These are phyloP conservation scores for Monopterus albus DNA, from an alignment of 2,113 vertebrate genomes.

Conservation along the genomic window DNA sequence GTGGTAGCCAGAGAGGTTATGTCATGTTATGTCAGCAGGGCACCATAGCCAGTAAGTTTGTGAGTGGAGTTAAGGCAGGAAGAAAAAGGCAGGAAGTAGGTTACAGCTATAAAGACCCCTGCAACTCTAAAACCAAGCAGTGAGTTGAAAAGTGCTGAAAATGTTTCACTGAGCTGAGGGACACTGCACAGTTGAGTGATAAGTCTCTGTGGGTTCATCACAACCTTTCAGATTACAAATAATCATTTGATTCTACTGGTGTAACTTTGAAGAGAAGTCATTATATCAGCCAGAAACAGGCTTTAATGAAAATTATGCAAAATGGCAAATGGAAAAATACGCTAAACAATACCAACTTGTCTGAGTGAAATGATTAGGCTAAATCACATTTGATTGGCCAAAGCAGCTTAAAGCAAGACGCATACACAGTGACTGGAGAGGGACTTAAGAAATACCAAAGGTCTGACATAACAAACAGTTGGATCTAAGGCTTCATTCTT, in stretches of 20 bases:
- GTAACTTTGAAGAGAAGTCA: too few relatives aligned
- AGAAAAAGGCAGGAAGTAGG: too few relatives aligned
- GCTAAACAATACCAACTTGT: constrained; percentile 80
- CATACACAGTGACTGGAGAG: constrained; percentile 67
- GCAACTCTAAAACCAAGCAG: constrained; percentile 25
- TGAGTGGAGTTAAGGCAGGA: too few relatives aligned
- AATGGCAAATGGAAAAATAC: constrained; percentile 63
- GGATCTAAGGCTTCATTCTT: constrained; percentile 51
- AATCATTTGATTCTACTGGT: constrained; percentile 15
- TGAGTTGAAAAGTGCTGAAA: constrained; percentile 13
- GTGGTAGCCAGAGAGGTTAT: too few relatives aligned
- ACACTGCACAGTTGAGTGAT: neutral
- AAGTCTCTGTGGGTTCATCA: neutral
- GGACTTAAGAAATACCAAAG: constrained; percentile 74
- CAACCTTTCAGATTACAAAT: neutral
- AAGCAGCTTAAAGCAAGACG: constrained; percentile 79
- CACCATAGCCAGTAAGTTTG: too few relatives aligned
- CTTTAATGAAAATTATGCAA: constrained; percentile 35
- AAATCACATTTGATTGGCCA: constrained; percentile 81
- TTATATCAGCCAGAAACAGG: neutral
- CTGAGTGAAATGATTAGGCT: constrained; percentile 79
- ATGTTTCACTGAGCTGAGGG: neutral
- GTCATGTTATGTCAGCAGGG: too few relatives aligned
- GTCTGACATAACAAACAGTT: constrained; percentile 69
- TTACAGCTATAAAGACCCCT: too few relatives aligned